phyloP scores from a whole-genome alignment of 1,140 invertebrate species.

The Archegozetes longisetosus region DNA sequence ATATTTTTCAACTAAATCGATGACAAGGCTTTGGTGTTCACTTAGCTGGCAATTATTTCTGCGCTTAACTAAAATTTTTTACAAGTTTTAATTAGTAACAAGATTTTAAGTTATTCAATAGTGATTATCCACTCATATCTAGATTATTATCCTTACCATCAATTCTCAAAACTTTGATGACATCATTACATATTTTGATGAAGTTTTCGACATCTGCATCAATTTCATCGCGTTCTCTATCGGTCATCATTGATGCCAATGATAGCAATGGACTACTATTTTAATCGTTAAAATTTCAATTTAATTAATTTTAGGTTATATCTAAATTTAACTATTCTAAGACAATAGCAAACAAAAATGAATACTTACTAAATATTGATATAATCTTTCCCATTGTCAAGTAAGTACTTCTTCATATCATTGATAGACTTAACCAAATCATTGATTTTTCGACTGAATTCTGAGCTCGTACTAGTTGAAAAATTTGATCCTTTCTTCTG shows the following conservation, averaged over 20 bases:
- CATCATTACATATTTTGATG: slow-evolving; percentile 57
- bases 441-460: slow-evolving; percentile 1
- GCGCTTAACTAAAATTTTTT: slow-evolving; percentile 4
- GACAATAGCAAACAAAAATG: neutral
- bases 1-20: slow-evolving; percentile 29
- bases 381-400: slow-evolving; percentile 67
- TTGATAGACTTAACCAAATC: slow-evolving; percentile 44
- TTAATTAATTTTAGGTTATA: neutral
- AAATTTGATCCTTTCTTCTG: neutral
- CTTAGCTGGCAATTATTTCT: slow-evolving; percentile 24
- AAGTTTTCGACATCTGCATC: slow-evolving; percentile 66
- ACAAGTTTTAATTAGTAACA: no score
- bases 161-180: slow-evolving; percentile 52
- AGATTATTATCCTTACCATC: slow-evolving; percentile 37
- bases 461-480: neutral
- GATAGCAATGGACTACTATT: slow-evolving; percentile 35
- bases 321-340: slow-evolving; percentile 3
- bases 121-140: no score
- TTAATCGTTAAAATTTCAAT: slow-evolving; percentile 11
- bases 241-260: slow-evolving; percentile 51
- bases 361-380: slow-evolving; percentile 49
- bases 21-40: slow-evolving; percentile 28
- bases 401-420: slow-evolving; percentile 55
- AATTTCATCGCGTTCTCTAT: slow-evolving; percentile 64
- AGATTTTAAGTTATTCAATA: no score